These are phyloP conservation scores for Myiagra hebetior DNA, from an alignment of 2,113 vertebrate genomes.

Conservation along the genomic window DNA sequence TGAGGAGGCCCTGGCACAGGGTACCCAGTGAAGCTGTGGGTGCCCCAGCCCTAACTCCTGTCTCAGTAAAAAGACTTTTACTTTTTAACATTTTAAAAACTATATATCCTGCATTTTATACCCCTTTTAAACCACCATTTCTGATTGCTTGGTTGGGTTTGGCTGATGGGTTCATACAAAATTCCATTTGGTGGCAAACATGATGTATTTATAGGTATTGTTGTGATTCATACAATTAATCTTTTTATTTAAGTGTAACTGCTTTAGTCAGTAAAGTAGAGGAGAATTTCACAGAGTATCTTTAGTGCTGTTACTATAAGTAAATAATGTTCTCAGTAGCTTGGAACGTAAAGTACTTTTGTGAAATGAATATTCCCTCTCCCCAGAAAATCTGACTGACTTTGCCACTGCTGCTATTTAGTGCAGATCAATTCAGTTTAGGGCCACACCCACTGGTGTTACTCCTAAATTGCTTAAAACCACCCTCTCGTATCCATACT, in stretches of 20 bases:
- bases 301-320: background rate
- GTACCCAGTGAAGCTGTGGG: background rate
- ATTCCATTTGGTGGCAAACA: background rate
- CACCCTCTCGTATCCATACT: accelerated
- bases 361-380: background rate
- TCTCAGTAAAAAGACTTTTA: background rate
- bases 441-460: background rate
- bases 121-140: background rate
- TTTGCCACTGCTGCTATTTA: background rate
- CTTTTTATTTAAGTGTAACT: background rate
- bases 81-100: background rate
- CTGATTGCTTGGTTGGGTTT: background rate
- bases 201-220: background rate
- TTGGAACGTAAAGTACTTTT: background rate
- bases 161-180: background rate
- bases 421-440: background rate
- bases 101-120: background rate
- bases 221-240: background rate
- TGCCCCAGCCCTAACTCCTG: background rate
- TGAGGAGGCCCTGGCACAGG: background rate
- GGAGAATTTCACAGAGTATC: background rate
- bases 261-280: background rate
- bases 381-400: background rate
- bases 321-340: background rate
- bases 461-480: background rate